These are phyloP conservation scores for Rugalucina vietnamica DNA, from an alignment of 2,888 invertebrate species.

Conservation along the genomic window DNA sequence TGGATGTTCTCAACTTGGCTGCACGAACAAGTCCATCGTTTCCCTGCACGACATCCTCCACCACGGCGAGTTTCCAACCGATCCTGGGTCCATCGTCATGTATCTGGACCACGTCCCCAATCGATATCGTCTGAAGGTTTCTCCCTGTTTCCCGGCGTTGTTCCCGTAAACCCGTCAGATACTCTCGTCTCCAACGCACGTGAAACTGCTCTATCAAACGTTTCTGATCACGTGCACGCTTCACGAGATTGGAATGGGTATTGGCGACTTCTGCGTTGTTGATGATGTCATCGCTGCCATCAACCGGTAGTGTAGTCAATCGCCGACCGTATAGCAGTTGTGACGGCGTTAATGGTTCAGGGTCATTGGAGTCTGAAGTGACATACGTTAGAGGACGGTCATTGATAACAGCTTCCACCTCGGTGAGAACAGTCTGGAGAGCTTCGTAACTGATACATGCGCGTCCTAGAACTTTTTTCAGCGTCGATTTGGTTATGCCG, in stretches of 20 bases:
- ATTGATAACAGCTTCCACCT: slow-evolving; percentile 45
- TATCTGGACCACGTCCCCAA: slow-evolving; percentile 44
- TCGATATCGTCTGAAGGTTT: slow-evolving; percentile 14
- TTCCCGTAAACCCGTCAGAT: slow-evolving; percentile 39
- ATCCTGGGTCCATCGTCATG: slow-evolving; percentile 32
- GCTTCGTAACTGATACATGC: slow-evolving; percentile 27
- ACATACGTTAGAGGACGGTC: slow-evolving; percentile 49
- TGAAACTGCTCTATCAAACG: slow-evolving; percentile 29
- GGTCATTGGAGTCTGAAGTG: slow-evolving; percentile 24
- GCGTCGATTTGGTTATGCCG: slow-evolving; percentile 36
- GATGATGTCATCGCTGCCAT: not conserved
- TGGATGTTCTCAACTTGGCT: slow-evolving; percentile 3
- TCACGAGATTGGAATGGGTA: not conserved
- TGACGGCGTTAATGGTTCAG: slow-evolving; percentile 17
- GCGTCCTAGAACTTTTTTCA: slow-evolving; percentile 43
- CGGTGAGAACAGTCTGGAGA: slow-evolving; percentile 47
- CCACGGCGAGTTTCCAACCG: slow-evolving; percentile 39
- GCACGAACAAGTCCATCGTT: slow-evolving; percentile 34
- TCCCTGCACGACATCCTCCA: slow-evolving; percentile 24
- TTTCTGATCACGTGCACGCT: not conserved
- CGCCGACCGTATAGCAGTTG: slow-evolving; percentile 32
- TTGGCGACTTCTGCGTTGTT: not conserved
- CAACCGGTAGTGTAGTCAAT: slow-evolving; percentile 23
- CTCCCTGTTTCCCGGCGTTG: slow-evolving; percentile 11
- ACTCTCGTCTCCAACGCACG: slow-evolving; percentile 43